phyloP scores from a whole-genome alignment of 2,797 vertebrate genomes.

The Coluber constrictor region DNA sequence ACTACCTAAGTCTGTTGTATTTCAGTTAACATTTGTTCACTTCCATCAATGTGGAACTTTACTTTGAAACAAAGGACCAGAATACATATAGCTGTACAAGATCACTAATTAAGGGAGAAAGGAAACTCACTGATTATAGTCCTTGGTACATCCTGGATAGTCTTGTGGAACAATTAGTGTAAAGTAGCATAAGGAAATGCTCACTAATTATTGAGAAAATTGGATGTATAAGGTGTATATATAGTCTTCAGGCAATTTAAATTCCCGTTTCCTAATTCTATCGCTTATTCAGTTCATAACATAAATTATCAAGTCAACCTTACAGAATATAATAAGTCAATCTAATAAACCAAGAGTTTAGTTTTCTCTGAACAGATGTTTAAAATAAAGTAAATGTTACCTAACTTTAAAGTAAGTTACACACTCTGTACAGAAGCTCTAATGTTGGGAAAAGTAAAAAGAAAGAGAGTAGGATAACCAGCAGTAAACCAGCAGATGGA shows the following conservation, averaged over 20 bases:
- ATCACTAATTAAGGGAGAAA: not conserved
- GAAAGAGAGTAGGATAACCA: not conserved
- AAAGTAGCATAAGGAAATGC: slow-evolving; percentile 5
- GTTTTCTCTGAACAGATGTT: not conserved
- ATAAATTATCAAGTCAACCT: not conserved
- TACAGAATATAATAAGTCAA: not conserved
- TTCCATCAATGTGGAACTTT: not conserved
- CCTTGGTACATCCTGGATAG: not conserved
- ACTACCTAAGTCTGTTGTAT: slow-evolving; percentile 31
- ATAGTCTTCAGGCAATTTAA: slow-evolving; percentile 21
- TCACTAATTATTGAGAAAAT: slow-evolving; percentile 10
- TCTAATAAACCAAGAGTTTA: not conserved
- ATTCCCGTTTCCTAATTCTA: slow-evolving; percentile 7
- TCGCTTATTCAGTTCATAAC: slow-evolving; percentile 28
- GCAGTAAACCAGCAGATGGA: not conserved
- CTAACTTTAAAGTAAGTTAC: not conserved
- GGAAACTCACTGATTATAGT: not conserved
- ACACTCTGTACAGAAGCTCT: not conserved
- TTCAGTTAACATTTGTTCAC: slow-evolving; percentile 40
- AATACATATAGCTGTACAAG: not conserved
- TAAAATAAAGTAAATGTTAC: not conserved
- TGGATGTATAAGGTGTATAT: not conserved
- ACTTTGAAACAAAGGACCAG: slow-evolving; percentile 6
- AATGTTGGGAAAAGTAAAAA: not conserved
- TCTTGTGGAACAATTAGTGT: not conserved